Conservation (phyloP, 2,113 vertebrate species). For the Peucedramus taeniatus region DNA sequence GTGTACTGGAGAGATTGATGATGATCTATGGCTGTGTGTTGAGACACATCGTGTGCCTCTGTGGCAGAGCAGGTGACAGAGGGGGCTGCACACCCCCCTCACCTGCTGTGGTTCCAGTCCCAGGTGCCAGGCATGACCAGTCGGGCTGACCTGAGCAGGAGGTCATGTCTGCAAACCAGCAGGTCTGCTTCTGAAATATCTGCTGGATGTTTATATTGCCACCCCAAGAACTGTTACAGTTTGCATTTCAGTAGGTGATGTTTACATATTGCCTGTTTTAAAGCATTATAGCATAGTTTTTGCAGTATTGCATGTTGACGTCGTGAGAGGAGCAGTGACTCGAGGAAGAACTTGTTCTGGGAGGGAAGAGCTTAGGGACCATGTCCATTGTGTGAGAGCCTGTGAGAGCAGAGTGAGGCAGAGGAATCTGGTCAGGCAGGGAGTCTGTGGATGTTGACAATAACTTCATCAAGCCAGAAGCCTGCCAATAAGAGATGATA, state of each 20-base stretch:
- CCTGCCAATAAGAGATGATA: not conserved
- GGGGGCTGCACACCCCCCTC: not conserved
- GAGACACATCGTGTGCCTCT: not conserved
- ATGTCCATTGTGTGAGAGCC: not conserved
- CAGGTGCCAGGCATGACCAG: not conserved
- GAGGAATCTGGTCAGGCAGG: not conserved
- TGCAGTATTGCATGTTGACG: not conserved
- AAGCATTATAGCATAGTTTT: not conserved
- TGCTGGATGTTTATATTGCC: not conserved
- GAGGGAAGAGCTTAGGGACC: not conserved
- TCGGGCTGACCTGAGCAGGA: not conserved
- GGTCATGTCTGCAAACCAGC: not conserved
- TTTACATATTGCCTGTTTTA: not conserved
- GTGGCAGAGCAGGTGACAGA: not conserved
- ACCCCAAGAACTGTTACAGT: not conserved
- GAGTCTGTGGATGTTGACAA: not conserved
- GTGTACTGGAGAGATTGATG: accelerated
- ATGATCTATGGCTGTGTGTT: not conserved
- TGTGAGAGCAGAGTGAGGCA: not conserved
- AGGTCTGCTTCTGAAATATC: not conserved
- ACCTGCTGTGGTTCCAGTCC: accelerated
- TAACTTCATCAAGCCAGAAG: not conserved
- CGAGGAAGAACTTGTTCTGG: accelerated
- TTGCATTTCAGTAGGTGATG: not conserved
- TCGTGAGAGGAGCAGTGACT: not conserved